These are phyloP conservation scores for Melitaea athalia DNA, from an alignment of 2,888 invertebrate species.

Conservation along the genomic window DNA sequence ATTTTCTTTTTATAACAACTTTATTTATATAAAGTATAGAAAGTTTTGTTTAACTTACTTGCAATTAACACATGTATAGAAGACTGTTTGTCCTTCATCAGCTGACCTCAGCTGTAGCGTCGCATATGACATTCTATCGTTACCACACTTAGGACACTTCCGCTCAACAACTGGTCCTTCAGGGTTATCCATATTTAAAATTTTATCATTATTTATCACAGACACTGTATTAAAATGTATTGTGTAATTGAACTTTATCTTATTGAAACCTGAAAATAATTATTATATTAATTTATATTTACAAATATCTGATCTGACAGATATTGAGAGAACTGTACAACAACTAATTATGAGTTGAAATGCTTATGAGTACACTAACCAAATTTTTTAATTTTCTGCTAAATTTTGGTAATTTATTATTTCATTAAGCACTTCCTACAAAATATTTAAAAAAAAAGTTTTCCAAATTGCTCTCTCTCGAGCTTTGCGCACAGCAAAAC, in stretches of 20 bases:
- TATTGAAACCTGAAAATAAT: conserved; percentile 81
- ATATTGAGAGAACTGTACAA: too few relatives aligned
- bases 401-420: too few relatives aligned
- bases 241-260: conserved; percentile 85
- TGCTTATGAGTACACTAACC: too few relatives aligned
- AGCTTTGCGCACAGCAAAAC: too few relatives aligned
- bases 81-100: conserved; percentile 99
- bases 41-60: conserved; percentile 80
- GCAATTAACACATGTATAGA: conserved; percentile 98
- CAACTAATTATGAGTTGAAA: too few relatives aligned
- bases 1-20: too few relatives aligned
- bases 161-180: conserved; percentile 92
- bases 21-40: too few relatives aligned
- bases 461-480: too few relatives aligned
- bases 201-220: conserved; percentile 60
- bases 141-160: conserved; percentile 92
- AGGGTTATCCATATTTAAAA: conserved; percentile 66
- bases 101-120: conserved; percentile 97
- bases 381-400: too few relatives aligned
- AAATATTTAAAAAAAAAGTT: too few relatives aligned
- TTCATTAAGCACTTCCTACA: too few relatives aligned
- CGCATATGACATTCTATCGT: conserved; percentile 96
- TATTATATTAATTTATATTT: neutral
- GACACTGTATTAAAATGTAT: conserved; percentile 86
- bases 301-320: too few relatives aligned